These are phyloP conservation scores for Rhopalosiphum maidis DNA, from an alignment of 1,140 invertebrate genomes.

Conservation along the genomic window DNA sequence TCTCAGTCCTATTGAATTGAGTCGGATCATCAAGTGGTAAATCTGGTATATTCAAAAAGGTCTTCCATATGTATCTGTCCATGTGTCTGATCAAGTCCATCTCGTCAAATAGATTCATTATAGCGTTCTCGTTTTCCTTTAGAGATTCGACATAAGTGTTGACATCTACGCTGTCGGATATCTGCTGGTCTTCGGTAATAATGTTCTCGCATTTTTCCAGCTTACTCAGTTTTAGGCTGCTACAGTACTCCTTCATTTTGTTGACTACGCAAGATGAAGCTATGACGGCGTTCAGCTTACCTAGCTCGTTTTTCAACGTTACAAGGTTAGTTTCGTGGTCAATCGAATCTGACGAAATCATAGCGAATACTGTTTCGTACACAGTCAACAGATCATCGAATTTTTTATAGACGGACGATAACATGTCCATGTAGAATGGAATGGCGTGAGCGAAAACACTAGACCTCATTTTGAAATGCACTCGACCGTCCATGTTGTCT, in stretches of 20 bases:
- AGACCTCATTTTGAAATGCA: background rate
- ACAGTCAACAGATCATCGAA: background rate
- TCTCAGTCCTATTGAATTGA: background rate
- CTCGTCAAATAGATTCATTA: background rate
- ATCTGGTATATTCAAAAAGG: background rate
- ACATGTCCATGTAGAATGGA: background rate
- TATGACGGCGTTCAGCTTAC: background rate
- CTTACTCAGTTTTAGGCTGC: accelerated
- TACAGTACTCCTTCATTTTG: background rate
- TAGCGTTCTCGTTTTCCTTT: background rate
- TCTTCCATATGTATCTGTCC: background rate
- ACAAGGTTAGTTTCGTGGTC: too few relatives aligned
- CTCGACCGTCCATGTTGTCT: too few relatives aligned
- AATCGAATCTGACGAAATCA: too few relatives aligned
- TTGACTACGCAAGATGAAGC: background rate
- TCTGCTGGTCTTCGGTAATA: background rate
- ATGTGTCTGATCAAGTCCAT: background rate
- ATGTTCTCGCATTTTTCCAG: too few relatives aligned
- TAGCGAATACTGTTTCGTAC: background rate
- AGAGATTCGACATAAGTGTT: background rate
- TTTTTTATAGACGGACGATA: too few relatives aligned
- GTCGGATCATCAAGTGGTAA: background rate
- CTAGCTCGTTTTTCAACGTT: background rate
- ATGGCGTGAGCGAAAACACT: background rate
- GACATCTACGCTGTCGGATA: accelerated